Evolutionary conservation across 2,113 vertebrate genomes (phyloP), one percentile per base, ranked within the genome.

Genomic region (Chionis minor): DNA sequence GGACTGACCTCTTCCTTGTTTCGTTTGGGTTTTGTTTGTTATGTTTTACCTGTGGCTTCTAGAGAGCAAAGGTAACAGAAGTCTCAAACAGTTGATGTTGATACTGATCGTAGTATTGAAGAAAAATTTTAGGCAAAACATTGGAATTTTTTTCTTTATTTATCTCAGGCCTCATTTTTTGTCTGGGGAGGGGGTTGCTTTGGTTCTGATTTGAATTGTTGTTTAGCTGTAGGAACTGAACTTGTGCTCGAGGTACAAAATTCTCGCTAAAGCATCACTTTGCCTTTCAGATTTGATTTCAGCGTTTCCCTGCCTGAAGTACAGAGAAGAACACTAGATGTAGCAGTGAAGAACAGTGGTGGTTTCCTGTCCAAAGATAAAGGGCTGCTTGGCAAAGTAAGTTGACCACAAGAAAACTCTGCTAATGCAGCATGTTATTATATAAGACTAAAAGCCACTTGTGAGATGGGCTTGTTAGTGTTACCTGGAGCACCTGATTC

Each of bases 331-430:
- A 99, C 98, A 6, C 97, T 99, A 96, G 99, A 99, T 47, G 99
- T 99, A 16, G 99, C 99, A 0, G 99, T 99, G 91, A 99, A 99
- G 98, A 99, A 99, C 94, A 99, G 99, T 9, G 99, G 99, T 8
- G 98, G 99, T 59, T 98, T 99, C 96, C 97, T 99, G 91, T 99
- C 99, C 97, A 99, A 99, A 98, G 99, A 99, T 97, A 99, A 99
- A 98, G 99, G 99, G 61, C 98, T 99, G 55, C 99, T 99, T 86
- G 99, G 99, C 97, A 99, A 99, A 98, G 99, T 99, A 95, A 96
- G 98, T 96, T 71, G 52, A 61, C 21, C 52, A 85, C 12, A 78
- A 77, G 33, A 44, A 83, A 70, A 65, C 58, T 73, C 28, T 70
- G 30, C n/a, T 66, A 52, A 71, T 67, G 24, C 5, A 69, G 51